phyloP scores from a whole-genome alignment of 2,888 invertebrate genomes.

The Drosophila paranaensis region DNA sequence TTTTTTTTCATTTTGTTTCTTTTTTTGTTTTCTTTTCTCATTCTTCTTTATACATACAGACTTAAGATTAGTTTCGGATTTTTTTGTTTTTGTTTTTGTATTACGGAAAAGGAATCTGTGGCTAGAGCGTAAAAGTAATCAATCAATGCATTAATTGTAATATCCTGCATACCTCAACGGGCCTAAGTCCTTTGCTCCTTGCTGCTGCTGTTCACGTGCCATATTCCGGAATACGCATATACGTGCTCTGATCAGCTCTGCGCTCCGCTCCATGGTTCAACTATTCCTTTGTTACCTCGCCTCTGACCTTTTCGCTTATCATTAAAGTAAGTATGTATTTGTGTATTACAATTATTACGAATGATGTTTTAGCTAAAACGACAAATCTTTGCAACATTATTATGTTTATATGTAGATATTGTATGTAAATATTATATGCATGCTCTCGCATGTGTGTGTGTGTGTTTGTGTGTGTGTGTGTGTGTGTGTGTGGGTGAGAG shows the following conservation, averaged over 20 bases:
- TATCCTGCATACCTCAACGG: slow-evolving; percentile 35
- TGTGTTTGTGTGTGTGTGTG: slow-evolving; percentile 10
- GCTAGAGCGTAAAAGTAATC: slow-evolving; percentile 27
- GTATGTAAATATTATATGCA: slow-evolving; percentile 36
- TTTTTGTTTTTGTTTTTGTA: slow-evolving; percentile 17
- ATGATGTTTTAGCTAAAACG: slow-evolving; percentile 55
- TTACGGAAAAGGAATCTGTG: slow-evolving; percentile 50
- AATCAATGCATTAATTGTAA: slow-evolving; percentile 42
- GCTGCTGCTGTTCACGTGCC: slow-evolving; percentile 4
- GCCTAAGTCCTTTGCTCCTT: slow-evolving; percentile 5
- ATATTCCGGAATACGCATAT: slow-evolving; percentile 2
- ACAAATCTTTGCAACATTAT: slow-evolving; percentile 56
- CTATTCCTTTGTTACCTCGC: slow-evolving; percentile 16
- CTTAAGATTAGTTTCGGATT: slow-evolving; percentile 52
- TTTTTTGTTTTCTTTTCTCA: slow-evolving; percentile 20
- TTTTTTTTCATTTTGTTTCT: slow-evolving; percentile 14
- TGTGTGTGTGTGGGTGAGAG: neutral
- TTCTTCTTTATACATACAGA: slow-evolving; percentile 46
- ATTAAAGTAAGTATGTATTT: slow-evolving; percentile 50
- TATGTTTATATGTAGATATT: slow-evolving; percentile 44
- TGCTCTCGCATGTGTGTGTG: slow-evolving; percentile 27
- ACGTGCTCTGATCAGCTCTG: slow-evolving; percentile 3
- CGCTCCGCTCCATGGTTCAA: slow-evolving; percentile 17
- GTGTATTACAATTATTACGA: slow-evolving; percentile 52
- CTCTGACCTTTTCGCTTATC: slow-evolving; percentile 37